phyloP scores from a whole-genome alignment of 1,140 invertebrate genomes.

The Zaprionus kolodkinae region DNA sequence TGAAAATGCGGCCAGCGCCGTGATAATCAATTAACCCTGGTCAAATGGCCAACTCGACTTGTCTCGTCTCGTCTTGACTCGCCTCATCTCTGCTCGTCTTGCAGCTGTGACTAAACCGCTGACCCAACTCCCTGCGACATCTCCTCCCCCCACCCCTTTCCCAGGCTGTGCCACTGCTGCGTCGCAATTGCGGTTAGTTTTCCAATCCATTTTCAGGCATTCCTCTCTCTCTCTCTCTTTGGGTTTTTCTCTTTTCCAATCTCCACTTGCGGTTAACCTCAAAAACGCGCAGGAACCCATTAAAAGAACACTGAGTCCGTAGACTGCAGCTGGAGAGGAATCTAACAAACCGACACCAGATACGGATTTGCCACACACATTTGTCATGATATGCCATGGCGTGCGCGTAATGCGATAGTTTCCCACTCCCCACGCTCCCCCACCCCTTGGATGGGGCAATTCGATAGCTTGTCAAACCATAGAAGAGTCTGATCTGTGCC shows the following conservation, averaged over 20 bases:
- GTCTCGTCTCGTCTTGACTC: background rate
- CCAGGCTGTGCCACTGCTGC: background rate
- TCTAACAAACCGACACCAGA: constrained; percentile 2
- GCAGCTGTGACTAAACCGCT: constrained; percentile 7
- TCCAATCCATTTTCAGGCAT: constrained; percentile 4
- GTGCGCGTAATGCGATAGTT: constrained; percentile 1
- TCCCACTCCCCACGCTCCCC: background rate
- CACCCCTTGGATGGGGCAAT: background rate
- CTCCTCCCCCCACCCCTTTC: background rate
- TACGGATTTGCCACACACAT: constrained; percentile 1
- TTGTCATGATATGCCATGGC: constrained; percentile 3
- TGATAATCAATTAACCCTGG: constrained; percentile 77
- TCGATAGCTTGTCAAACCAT: constrained; percentile 1
- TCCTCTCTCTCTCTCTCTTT: constrained; percentile 12
- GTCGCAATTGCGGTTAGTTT: constrained; percentile 12
- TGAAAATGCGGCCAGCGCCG: constrained; percentile 24
- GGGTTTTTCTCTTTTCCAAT: constrained; percentile 33
- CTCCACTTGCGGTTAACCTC: constrained; percentile 46
- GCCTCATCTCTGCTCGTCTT: background rate
- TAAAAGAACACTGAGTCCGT: background rate
- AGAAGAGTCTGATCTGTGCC: background rate
- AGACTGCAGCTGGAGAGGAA: background rate
- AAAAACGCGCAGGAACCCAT: constrained; percentile 14
- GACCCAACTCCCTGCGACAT: constrained; percentile 4
- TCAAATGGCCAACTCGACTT: constrained; percentile 46